Conservation (phyloP, 2,797 vertebrate genomes). For the Falco berigora region DNA sequence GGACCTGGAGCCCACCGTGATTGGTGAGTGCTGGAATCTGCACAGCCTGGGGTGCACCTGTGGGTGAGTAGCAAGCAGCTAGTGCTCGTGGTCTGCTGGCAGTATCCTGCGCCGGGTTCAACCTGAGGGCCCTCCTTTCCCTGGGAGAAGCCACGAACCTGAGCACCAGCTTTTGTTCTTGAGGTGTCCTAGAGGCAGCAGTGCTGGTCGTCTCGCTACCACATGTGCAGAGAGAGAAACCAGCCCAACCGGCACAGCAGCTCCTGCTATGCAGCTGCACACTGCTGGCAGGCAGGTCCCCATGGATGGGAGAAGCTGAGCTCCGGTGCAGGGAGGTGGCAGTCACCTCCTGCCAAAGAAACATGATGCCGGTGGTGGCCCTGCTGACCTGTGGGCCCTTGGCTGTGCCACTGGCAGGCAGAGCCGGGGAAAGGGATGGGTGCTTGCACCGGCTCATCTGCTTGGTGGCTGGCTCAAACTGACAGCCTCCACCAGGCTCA, state of each 20-base stretch:
- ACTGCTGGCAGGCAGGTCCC: not conserved
- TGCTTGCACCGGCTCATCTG: not conserved
- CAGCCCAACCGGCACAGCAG: not conserved
- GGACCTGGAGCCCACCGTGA: constrained; percentile 87
- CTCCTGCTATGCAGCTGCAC: not conserved
- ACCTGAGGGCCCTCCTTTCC: not conserved
- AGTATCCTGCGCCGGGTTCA: not conserved
- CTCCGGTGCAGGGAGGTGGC: not conserved
- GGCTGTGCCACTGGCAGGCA: not conserved
- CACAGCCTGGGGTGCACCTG: not conserved
- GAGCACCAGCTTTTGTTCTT: not conserved
- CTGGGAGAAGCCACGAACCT: not conserved
- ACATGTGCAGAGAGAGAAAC: not conserved
- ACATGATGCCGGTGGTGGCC: not conserved
- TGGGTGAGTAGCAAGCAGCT: not conserved
- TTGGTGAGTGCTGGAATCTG: constrained; percentile 71
- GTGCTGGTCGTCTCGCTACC: not conserved
- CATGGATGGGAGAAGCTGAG: not conserved
- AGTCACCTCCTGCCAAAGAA: not conserved
- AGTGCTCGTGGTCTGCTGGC: not conserved
- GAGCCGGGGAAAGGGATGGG: not conserved
- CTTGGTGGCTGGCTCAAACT: not conserved
- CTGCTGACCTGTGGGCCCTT: not conserved
- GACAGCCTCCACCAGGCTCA: not conserved
- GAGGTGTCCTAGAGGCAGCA: not conserved